Evolutionary conservation across 2,113 vertebrate species (phyloP), one percentile per base, ranked within the genome.

Genomic region (Phalacrocorax aristotelis): DNA sequence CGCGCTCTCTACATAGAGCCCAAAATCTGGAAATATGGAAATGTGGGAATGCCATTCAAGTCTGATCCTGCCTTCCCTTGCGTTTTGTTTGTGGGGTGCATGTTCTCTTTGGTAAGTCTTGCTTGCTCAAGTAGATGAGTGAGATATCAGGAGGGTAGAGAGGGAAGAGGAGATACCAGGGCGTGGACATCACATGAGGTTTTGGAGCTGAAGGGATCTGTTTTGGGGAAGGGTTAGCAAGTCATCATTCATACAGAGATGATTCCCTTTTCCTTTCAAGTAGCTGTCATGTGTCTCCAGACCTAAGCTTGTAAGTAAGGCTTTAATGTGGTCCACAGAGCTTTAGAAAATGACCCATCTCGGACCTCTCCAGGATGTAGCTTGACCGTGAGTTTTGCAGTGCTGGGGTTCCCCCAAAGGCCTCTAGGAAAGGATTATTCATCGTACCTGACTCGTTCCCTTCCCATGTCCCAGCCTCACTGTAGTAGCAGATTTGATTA

Each of bases 1-100:
- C 84, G 34, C 1, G 48, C 82, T 96, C 79, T 80, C 55, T 5
- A 22, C 84, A 76, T 3, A 89, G 96, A 97, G 90, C 93, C 90
- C 88, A 65, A 94, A 96, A 97, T 91, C 96, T 98, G 97, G 91
- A 96, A 97, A 96, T 74, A 42, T 48, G 85, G 89, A 91, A 95
- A 96, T 72, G 81, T 77, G 80, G 68, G 54, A 83, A 93, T 55
- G 62, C 72, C 32, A 34, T 78, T 91, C 25, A 18, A 65, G 54
- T 32, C 60, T 10, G 0, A 13, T 34, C 15, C n/a, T 78, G 84
- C 62, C 54, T 77, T 77, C 27, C 17, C 36, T 19, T 75, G 89
- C 84, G 90, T 97, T 94, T 87, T 68, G 38, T 87, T 82, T 64
- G 52, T 44, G 70, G 46, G 55, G n/a, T 46, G 42, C 77, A 4